These are phyloP conservation scores for Aspidoscelis tigris DNA, from an alignment of 2,113 vertebrate species.

Conservation along the genomic window DNA sequence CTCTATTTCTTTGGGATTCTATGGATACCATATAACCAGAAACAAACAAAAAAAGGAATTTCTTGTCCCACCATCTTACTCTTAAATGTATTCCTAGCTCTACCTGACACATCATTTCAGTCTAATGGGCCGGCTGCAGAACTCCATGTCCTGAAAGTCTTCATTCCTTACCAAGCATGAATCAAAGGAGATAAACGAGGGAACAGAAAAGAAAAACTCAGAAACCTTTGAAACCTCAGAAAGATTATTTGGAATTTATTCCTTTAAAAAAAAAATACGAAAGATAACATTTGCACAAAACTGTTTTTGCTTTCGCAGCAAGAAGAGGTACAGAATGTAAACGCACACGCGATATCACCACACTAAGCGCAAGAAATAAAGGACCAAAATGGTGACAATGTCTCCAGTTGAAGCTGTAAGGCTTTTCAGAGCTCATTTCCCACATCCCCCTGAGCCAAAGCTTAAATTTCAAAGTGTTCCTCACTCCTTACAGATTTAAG, in stretches of 20 bases:
- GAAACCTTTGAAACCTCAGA: conserved; percentile 71
- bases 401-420: conserved; percentile 55
- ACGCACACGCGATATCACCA: conserved; percentile 56
- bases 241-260: conserved; percentile 82
- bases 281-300: conserved; percentile 76
- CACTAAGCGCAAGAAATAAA: conserved; percentile 65
- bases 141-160: conserved; percentile 9
- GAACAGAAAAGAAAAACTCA: conserved; percentile 81
- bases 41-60: not conserved
- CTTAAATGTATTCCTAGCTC: not conserved
- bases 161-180: conserved; percentile 29
- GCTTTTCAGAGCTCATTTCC: conserved; percentile 62
- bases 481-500: conserved; percentile 11
- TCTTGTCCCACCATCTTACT: not conserved
- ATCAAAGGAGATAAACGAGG: conserved; percentile 51
- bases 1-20: not conserved
- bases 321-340: conserved; percentile 77
- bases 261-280: conserved; percentile 70
- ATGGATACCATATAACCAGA: not conserved
- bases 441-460: conserved; percentile 47
- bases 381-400: conserved; percentile 51
- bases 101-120: conserved; percentile 8
- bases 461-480: conserved; percentile 29
- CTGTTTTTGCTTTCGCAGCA: conserved; percentile 77
- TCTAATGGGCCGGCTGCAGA: conserved; percentile 13